Conservation (phyloP, 2,797 vertebrate species). For the Ctenochaetus hawaiiensis region DNA sequence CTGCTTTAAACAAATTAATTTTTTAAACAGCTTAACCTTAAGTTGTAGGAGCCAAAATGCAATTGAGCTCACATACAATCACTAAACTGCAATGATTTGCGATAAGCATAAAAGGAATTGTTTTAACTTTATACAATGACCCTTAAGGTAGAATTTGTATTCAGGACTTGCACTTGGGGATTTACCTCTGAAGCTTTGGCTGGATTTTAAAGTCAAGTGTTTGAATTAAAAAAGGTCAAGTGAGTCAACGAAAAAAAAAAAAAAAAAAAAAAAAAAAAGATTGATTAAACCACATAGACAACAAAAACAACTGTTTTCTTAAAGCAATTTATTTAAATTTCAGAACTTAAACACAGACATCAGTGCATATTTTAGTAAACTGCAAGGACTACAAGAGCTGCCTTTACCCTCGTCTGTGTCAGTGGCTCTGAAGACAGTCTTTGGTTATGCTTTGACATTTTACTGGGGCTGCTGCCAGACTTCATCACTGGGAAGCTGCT, state of each 20-base stretch:
- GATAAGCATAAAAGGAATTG: no score
- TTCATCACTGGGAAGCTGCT: neutral
- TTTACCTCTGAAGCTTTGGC: no score
- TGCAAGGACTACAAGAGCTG: neutral
- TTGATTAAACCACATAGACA: neutral
- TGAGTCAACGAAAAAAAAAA: no score
- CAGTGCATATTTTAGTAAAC: neutral
- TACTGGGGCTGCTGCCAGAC: neutral
- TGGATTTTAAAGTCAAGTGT: no score
- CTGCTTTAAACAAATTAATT: neutral
- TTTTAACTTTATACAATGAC: no score
- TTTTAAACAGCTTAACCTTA: neutral
- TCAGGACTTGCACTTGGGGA: no score
- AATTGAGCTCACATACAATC: neutral
- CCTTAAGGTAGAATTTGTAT: no score
- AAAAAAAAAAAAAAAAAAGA: no score
- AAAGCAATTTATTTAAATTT: conserved; percentile 23
- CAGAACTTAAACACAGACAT: neutral
- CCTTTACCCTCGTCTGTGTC: neutral
- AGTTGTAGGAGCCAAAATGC: neutral
- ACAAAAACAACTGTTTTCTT: neutral
- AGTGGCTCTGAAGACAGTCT: neutral
- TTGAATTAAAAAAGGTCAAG: no score
- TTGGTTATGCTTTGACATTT: neutral
- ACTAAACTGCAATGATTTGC: no score